Evolutionary conservation across 2,888 invertebrate species (phyloP).

Genomic region (Diarsia dahlii): DNA sequence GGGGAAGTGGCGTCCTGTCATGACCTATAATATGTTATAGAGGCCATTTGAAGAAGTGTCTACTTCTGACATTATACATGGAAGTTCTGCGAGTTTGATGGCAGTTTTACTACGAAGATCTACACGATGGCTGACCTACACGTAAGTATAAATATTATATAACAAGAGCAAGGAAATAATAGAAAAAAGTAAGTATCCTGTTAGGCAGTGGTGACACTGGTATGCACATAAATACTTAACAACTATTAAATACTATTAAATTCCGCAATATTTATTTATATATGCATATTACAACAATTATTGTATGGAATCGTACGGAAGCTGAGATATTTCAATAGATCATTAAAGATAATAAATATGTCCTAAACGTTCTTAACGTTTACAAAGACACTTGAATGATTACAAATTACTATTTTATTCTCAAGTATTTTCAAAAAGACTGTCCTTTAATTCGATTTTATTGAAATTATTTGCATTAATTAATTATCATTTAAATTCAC

Average conservation of each 20-base stretch:
- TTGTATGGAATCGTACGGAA: slow-evolving; percentile 43
- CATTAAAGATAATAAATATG: slow-evolving; percentile 13
- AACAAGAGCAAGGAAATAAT: slow-evolving; percentile 3
- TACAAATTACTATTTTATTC: slow-evolving; percentile 18
- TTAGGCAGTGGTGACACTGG: slow-evolving; percentile 30
- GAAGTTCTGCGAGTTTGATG: slow-evolving; percentile 3
- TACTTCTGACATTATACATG: background rate
- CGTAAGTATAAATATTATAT: background rate
- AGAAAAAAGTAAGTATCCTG: background rate
- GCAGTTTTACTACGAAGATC: background rate
- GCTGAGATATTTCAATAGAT: slow-evolving; percentile 30
- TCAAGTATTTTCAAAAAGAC: slow-evolving; percentile 12
- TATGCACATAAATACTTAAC: slow-evolving; percentile 50
- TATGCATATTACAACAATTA: slow-evolving; percentile 30
- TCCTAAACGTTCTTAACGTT: slow-evolving; percentile 33
- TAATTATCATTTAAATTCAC: slow-evolving; percentile 47
- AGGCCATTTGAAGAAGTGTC: background rate
- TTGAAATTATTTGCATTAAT: slow-evolving; percentile 45
- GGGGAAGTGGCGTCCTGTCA: background rate
- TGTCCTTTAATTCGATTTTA: slow-evolving; percentile 23
- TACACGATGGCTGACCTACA: no score
- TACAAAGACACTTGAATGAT: slow-evolving; percentile 42
- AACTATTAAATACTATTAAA: slow-evolving; percentile 54
- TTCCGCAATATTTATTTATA: slow-evolving; percentile 41
- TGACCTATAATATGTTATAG: background rate